These are phyloP conservation scores for Pseudomyrmex cubaensis DNA, from an alignment of 1,140 invertebrate genomes.

Conservation along the genomic window DNA sequence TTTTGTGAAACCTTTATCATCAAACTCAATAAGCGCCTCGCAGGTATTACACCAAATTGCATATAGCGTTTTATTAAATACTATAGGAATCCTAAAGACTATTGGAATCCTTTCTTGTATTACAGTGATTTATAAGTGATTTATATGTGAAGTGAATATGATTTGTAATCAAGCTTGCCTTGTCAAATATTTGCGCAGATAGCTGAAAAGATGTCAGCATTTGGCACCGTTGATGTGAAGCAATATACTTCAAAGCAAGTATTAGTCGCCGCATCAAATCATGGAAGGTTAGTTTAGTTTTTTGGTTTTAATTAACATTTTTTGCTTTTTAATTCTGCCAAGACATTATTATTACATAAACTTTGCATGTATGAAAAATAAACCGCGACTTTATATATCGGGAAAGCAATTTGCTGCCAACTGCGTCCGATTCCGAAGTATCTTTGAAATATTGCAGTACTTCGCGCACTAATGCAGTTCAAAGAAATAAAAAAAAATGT, in stretches of 20 bases:
- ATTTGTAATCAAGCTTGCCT: neutral
- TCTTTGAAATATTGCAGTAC: conserved; percentile 10
- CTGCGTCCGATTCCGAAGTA: conserved; percentile 7
- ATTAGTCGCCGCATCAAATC: conserved; percentile 83
- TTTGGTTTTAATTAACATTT: neutral
- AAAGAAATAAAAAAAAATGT: neutral
- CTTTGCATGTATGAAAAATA: conserved; percentile 21
- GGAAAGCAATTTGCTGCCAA: conserved; percentile 28
- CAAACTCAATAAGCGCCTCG: conserved; percentile 61
- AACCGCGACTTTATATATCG: neutral
- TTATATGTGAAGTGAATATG: neutral
- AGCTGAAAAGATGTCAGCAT: conserved; percentile 79
- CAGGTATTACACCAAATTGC: conserved; percentile 65
- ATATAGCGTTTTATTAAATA: conserved; percentile 5
- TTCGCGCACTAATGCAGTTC: neutral
- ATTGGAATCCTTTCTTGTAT: neutral
- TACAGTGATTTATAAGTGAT: neutral
- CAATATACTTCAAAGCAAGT: conserved; percentile 72
- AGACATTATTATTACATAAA: conserved; percentile 8
- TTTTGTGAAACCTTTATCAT: conserved; percentile 80
- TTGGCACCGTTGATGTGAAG: conserved; percentile 83
- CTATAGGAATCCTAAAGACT: neutral
- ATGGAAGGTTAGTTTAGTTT: conserved; percentile 78
- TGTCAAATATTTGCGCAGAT: conserved; percentile 75
- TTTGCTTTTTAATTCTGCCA: neutral